Percentiles rank a stretch among this genome's conserved stretches.
These are phyloP conservation scores for Drosophila merina DNA, from an alignment of 2,888 invertebrate species.

Conservation along the genomic window DNA sequence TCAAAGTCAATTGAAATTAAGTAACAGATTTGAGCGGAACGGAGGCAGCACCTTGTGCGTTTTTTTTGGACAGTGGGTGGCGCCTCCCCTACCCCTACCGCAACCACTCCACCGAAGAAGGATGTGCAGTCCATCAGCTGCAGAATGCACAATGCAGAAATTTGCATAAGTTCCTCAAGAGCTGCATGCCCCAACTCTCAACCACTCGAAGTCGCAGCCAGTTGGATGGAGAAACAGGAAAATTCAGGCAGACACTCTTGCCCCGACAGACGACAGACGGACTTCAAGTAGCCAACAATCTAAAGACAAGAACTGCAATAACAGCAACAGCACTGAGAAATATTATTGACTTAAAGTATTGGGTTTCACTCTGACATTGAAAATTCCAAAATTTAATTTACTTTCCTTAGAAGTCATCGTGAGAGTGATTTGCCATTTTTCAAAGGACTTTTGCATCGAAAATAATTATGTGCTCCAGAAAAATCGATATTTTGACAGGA, in stretches of 20 bases:
- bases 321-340: constrained; percentile 3
- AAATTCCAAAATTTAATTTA: no score
- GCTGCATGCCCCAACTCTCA: constrained; percentile 26
- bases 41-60: not conserved
- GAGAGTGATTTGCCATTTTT: not conserved
- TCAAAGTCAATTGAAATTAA: constrained; percentile 80
- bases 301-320: constrained; percentile 25
- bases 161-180: constrained; percentile 72
- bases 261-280: constrained; percentile 38
- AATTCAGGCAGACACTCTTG: constrained; percentile 19
- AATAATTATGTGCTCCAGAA: not conserved
- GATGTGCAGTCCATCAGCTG: constrained; percentile 16
- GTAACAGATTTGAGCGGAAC: constrained; percentile 69
- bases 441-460: not conserved
- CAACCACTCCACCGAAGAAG: constrained; percentile 27
- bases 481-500: not conserved
- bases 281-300: constrained; percentile 45
- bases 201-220: constrained; percentile 39
- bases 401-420: not conserved
- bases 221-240: constrained; percentile 21
- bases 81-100: constrained; percentile 16
- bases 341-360: not conserved
- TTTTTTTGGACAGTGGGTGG: not conserved
- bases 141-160: constrained; percentile 49
- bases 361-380: not conserved